Evolutionary conservation across 2,113 vertebrate genomes (phyloP).

Genomic region (Zosterops pallidus): DNA sequence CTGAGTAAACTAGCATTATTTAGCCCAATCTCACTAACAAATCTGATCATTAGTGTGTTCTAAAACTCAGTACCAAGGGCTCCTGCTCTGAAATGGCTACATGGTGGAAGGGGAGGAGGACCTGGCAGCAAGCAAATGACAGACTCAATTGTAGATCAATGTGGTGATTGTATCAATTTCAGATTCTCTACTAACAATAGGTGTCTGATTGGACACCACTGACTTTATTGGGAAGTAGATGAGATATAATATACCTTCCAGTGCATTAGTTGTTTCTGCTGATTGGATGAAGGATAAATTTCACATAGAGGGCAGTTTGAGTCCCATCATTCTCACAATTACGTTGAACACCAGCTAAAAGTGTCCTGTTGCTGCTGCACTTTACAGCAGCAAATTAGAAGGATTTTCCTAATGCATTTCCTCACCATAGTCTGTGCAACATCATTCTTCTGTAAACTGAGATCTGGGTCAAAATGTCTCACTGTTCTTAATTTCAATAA

Average conservation of each 20-base stretch:
- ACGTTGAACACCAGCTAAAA: conserved; percentile 53
- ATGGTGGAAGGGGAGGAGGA: not conserved
- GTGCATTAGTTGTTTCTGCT: conserved; percentile 75
- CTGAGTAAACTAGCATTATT: not conserved
- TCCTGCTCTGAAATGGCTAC: not conserved
- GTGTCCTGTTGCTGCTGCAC: conserved; percentile 64
- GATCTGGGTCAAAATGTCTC: not conserved
- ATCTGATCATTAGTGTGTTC: not conserved
- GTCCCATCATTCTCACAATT: conserved; percentile 71
- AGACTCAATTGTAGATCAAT: conserved; percentile 75
- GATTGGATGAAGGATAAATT: conserved; percentile 77
- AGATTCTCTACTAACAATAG: conserved; percentile 80
- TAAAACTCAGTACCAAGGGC: not conserved
- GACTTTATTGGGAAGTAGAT: conserved; percentile 77
- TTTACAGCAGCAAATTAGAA: conserved; percentile 47
- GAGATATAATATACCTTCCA: conserved; percentile 72
- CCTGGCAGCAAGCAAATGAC: conserved; percentile 54
- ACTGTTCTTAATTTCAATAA: conserved; percentile 55
- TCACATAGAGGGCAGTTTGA: conserved; percentile 67
- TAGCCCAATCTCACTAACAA: not conserved
- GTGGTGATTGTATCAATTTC: conserved; percentile 83
- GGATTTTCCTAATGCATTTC: conserved; percentile 43
- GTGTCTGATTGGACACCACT: conserved; percentile 78
- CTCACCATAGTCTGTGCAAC: not conserved
- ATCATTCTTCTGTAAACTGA: conserved; percentile 26